phyloP scores from a whole-genome alignment of 37 sponge, comb jelly and placozoan species.

The Spongilla lacustris region DNA sequence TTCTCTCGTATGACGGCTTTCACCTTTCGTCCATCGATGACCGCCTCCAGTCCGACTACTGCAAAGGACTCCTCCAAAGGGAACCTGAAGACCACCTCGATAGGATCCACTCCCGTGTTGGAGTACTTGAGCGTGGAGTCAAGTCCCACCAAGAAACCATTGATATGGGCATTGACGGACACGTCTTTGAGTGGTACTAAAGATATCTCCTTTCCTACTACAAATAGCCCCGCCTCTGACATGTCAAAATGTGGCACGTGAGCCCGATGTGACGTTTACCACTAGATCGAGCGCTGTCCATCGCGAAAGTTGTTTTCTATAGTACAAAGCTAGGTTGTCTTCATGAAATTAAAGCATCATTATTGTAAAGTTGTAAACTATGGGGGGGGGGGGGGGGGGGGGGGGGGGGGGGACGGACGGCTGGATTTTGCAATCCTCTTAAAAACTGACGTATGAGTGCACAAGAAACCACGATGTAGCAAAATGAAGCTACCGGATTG shows the following conservation, averaged over 20 bases:
- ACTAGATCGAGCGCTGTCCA: too few species aligned
- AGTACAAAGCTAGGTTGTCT: too few species aligned
- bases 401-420: too few species aligned
- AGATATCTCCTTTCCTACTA: background rate
- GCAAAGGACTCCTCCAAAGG: constrained; percentile 78
- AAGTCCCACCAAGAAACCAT: constrained; percentile 59
- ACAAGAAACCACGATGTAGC: too few species aligned
- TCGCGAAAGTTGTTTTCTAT: too few species aligned
- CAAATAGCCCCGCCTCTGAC: background rate
- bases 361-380: too few species aligned
- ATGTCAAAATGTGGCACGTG: background rate
- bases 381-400: too few species aligned
- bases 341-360: too few species aligned
- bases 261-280: too few species aligned
- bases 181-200: constrained; percentile 71
- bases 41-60: constrained; percentile 67
- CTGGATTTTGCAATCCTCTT: too few species aligned
- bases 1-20: constrained; percentile 71
- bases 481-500: too few species aligned
- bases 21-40: constrained; percentile 68
- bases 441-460: too few species aligned
- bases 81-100: constrained; percentile 77
- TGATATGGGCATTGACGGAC: constrained; percentile 35
- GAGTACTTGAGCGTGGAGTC: constrained; percentile 62
- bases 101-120: constrained; percentile 52